phyloP scores from a whole-genome alignment of 2,113 vertebrate species.

The Varanus komodoensis region DNA sequence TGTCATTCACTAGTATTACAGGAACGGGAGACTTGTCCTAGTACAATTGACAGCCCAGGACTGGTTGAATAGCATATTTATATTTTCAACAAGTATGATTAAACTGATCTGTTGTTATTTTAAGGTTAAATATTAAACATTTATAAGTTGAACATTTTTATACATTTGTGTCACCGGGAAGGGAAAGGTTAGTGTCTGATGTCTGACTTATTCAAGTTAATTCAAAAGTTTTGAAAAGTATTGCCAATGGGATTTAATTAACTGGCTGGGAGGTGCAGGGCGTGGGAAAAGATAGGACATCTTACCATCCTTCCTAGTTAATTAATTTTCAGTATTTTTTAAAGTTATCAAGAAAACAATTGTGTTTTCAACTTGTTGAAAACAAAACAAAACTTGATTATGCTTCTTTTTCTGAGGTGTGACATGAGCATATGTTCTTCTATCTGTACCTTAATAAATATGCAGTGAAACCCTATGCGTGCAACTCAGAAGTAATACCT shows the following conservation, averaged over 20 bases:
- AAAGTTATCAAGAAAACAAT: neutral
- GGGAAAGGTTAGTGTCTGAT: constrained; percentile 41
- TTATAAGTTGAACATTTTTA: neutral
- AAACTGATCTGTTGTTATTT: no score
- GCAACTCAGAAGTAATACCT: neutral
- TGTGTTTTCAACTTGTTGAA: no score
- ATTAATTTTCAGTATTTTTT: neutral
- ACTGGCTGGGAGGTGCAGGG: neutral
- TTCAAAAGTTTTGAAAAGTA: constrained; percentile 37
- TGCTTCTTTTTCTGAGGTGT: no score
- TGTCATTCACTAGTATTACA: constrained; percentile 41
- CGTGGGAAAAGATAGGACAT: neutral
- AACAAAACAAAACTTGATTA: neutral
- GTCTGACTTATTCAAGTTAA: constrained; percentile 46
- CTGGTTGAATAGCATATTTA: constrained; percentile 27
- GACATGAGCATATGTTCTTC: neutral
- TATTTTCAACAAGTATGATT: no score
- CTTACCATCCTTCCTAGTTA: neutral
- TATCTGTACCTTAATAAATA: neutral
- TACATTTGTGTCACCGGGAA: constrained; percentile 36
- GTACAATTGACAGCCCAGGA: constrained; percentile 10
- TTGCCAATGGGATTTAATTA: constrained; percentile 29
- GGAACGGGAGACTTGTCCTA: constrained; percentile 46
- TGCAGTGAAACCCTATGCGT: neutral
- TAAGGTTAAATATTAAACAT: no score